These are phyloP conservation scores for Tetrapedia diversipes DNA, from an alignment of 2,888 invertebrate genomes.

Conservation along the genomic window DNA sequence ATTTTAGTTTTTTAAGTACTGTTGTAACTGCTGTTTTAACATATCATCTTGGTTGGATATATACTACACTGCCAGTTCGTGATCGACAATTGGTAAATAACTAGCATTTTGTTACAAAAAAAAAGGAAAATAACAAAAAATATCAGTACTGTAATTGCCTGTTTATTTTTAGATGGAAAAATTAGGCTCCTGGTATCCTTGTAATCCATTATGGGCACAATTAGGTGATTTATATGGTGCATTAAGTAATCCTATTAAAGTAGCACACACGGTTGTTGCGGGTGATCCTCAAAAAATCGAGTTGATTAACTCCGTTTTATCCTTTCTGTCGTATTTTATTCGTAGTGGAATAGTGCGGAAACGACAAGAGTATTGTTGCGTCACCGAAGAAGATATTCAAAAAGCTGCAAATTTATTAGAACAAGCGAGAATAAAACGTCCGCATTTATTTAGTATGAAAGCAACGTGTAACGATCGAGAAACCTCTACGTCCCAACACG, in stretches of 20 bases:
- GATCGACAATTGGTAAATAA: slow-evolving; percentile 75
- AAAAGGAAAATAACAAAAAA: neutral
- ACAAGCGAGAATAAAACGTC: slow-evolving; percentile 67
- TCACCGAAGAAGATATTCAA: slow-evolving; percentile 73
- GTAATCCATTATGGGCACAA: slow-evolving; percentile 96
- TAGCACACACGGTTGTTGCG: slow-evolving; percentile 91
- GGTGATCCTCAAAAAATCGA: slow-evolving; percentile 86
- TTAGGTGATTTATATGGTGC: slow-evolving; percentile 94
- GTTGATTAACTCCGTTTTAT: slow-evolving; percentile 89
- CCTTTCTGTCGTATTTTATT: slow-evolving; percentile 93
- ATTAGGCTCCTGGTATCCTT: slow-evolving; percentile 87
- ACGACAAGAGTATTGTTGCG: slow-evolving; percentile 71
- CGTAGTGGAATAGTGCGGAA: slow-evolving; percentile 81
- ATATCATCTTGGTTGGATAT: slow-evolving; percentile 96
- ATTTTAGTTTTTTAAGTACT: slow-evolving; percentile 93
- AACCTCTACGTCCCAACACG: slow-evolving; percentile 22
- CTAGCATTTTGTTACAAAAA: neutral
- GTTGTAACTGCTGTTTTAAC: slow-evolving; percentile 94
- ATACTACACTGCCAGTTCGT: slow-evolving; percentile 85
- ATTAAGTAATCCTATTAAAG: slow-evolving; percentile 90
- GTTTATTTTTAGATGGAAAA: slow-evolving; percentile 80
- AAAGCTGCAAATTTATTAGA: slow-evolving; percentile 74
- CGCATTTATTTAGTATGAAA: slow-evolving; percentile 56
- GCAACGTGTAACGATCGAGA: slow-evolving; percentile 47
- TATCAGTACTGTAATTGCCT: neutral